Evolutionary conservation across 2,797 vertebrate species (phyloP), one percentile per base, ranked within the genome.

Genomic region (Vireo griseus): DNA sequence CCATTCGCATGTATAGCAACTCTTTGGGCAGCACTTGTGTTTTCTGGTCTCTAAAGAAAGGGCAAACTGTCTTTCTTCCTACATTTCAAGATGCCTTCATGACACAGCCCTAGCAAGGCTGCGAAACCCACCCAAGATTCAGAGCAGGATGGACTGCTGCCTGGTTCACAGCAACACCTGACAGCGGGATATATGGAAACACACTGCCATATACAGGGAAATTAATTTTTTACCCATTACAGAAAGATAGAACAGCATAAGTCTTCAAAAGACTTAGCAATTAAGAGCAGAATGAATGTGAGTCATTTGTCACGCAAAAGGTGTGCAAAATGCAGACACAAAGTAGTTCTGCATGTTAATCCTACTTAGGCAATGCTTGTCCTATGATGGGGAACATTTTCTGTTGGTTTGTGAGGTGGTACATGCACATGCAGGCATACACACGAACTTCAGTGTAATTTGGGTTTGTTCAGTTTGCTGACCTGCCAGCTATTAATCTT

Each of bases 231-330:
- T 72, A 42, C n/a, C 22, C 42, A 8, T 61, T 90, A 66, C 31
- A 25, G 35, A 91, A 82, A 85, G 68, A 67, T 77, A 50, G n/a
- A 91, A n/a, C 20, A 74, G 33, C 28, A 1, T 68, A 80, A 61
- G 24, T 48, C 44, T 95, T 93, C 50, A 68, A 83, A 83, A 83
- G 69, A 66, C 35, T 79, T 33, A 45, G 51, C 61, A 91, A 45
- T 83, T 83, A 83, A 86, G 62, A 85, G n/a, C 37, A 91, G 84
- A 85, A 80, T 77, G 68, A 93, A 83, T 82, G 52, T 90, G 88
- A 95, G 44, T 96, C 81, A 89, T 89, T 67, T 95, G 92, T 87
- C 94, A 95, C 78, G 92, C 42, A 83, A 88, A 92, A 87, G 40
- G 72, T 72, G 75, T 75, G 81, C 88, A 94, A 95, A 88, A 92